phyloP scores from a whole-genome alignment of 2,113 vertebrate genomes.

The Catharus fuscescens region DNA sequence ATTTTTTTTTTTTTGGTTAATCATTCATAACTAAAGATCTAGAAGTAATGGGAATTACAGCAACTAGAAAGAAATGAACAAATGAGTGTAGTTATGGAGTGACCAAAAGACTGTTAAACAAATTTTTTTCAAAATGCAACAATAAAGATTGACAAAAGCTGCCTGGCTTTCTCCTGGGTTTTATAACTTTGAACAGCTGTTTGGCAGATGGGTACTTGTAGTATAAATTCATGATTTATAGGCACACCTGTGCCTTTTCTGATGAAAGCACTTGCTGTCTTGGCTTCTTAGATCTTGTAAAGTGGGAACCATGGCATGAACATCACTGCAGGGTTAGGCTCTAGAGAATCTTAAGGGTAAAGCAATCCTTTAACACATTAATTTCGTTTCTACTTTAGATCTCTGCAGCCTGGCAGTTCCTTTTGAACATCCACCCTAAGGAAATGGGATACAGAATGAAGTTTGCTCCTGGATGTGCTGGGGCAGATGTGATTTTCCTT shows the following conservation, averaged over 20 bases:
- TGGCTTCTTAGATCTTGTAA: neutral
- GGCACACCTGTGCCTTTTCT: neutral
- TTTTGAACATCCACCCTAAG: neutral
- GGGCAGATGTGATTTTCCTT: neutral
- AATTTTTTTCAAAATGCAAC: neutral
- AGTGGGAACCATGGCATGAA: accelerated
- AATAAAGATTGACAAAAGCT: neutral
- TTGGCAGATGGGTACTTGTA: neutral
- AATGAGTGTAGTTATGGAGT: neutral
- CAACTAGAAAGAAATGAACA: neutral
- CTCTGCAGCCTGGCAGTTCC: neutral
- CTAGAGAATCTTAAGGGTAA: neutral
- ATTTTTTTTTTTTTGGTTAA: neutral
- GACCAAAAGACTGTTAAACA: neutral
- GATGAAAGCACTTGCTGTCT: neutral
- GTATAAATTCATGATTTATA: neutral
- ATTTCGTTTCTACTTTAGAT: neutral
- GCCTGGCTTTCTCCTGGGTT: neutral
- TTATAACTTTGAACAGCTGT: neutral
- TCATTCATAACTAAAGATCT: neutral
- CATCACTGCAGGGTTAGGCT: accelerated
- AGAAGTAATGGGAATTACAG: neutral
- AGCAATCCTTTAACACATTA: neutral
- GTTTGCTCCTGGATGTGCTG: neutral
- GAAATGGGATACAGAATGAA: neutral